phyloP scores from a whole-genome alignment of 92 coral and sea anemone genomes.

The Metridium senile region DNA sequence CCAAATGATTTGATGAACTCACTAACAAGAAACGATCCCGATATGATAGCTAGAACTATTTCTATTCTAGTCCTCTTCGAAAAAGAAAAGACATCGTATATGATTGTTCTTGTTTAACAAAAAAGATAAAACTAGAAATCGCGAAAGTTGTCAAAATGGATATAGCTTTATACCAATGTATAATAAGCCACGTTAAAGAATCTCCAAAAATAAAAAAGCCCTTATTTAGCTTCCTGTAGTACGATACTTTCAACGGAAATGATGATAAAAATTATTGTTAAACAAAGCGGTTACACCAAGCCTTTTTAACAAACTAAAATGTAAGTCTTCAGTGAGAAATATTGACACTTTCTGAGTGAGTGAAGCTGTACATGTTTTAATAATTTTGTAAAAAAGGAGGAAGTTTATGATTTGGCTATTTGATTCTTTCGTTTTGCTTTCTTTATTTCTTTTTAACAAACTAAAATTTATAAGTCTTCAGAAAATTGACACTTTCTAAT shows the following conservation, averaged over 20 bases:
- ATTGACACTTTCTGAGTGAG: not conserved
- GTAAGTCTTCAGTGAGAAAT: not conserved
- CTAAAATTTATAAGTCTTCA: no score
- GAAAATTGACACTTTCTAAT: no score
- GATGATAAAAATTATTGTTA: not conserved
- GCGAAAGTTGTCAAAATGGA: no score
- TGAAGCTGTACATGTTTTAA: not conserved
- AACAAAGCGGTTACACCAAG: not conserved
- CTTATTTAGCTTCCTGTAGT: not conserved
- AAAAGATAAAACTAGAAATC: no score
- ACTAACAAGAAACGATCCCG: not conserved
- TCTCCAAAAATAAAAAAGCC: no score
- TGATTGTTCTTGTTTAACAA: not conserved
- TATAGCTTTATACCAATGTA: no score
- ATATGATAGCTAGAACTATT: not conserved
- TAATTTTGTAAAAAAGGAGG: no score
- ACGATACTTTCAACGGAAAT: slow-evolving; percentile 9
- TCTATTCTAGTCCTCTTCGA: not conserved
- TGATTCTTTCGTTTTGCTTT: no score
- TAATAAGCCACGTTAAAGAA: no score
- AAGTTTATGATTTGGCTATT: no score
- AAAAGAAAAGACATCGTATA: not conserved
- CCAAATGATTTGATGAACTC: not conserved
- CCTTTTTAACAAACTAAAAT: not conserved
- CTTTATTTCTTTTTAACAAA: no score